Conservation (phyloP, 2,113 vertebrate species). For the Chrysemys picta region DNA sequence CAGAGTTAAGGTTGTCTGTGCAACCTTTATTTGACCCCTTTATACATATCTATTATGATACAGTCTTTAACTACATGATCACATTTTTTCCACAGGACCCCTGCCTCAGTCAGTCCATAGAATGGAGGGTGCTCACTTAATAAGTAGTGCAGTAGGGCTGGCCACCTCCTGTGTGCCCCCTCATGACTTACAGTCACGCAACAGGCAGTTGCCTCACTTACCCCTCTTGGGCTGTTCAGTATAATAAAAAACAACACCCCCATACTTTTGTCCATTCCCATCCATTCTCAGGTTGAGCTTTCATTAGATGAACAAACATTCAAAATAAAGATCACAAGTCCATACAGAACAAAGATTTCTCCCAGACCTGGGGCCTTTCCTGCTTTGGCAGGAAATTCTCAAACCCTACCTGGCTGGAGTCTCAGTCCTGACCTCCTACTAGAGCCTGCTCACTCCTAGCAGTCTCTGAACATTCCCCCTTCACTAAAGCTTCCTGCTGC, state of each 20-base stretch:
- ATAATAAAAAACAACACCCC: not conserved
- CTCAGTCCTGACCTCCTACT: not conserved
- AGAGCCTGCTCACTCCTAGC: not conserved
- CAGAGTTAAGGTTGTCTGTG: rapidly evolving
- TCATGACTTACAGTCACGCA: not conserved
- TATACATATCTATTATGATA: not conserved
- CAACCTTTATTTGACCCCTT: not conserved
- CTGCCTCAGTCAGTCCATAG: not conserved
- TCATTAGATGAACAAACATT: not conserved
- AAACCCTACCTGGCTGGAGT: not conserved
- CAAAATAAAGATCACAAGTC: not conserved
- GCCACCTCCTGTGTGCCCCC: not conserved
- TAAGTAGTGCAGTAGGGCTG: not conserved
- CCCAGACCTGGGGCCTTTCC: not conserved
- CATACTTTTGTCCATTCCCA: not conserved
- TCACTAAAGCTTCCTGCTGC: not conserved
- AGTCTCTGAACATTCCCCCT: not conserved
- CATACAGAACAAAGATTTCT: not conserved
- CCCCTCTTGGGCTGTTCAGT: not conserved
- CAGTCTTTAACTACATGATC: not conserved
- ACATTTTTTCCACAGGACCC: not conserved
- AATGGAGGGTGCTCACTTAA: not conserved
- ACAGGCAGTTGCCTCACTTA: not conserved
- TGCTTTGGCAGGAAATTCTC: not conserved
- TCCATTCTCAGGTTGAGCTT: not conserved